Evolutionary conservation across 1,140 invertebrate species (phyloP).

Genomic region (Scaptomyza pallida): DNA sequence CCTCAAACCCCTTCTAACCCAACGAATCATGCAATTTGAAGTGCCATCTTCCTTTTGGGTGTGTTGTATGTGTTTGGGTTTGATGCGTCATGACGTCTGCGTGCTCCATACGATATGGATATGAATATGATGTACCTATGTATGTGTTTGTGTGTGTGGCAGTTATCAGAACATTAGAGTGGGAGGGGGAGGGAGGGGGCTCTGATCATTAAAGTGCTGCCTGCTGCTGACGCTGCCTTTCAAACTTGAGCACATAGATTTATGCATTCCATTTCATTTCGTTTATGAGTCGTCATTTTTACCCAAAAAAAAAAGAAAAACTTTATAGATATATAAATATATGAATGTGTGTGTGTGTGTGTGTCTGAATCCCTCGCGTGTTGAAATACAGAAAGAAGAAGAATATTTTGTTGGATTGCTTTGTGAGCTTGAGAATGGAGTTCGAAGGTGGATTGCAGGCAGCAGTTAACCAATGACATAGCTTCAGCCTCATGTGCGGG

Average conservation of each 20-base stretch:
- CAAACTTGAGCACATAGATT: constrained; percentile 40
- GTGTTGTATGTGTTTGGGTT: constrained; percentile 9
- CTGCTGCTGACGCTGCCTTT: constrained; percentile 41
- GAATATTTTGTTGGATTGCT: constrained; percentile 70
- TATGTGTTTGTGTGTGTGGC: neutral
- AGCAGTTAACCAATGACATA: constrained; percentile 76
- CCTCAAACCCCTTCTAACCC: neutral
- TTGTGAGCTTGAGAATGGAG: constrained; percentile 39
- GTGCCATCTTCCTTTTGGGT: constrained; percentile 45
- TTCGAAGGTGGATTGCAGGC: constrained; percentile 7
- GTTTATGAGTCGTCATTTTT: constrained; percentile 77
- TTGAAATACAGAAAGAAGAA: constrained; percentile 52
- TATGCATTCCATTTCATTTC: constrained; percentile 49
- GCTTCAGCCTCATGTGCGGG: constrained; percentile 31
- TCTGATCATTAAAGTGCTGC: constrained; percentile 68
- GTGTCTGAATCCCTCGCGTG: constrained; percentile 56
- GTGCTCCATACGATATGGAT: constrained; percentile 39
- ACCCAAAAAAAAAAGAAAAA: constrained; percentile 39
- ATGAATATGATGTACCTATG: neutral
- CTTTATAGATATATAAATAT: constrained; percentile 19
- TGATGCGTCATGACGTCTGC: constrained; percentile 77
- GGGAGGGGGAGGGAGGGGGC: neutral
- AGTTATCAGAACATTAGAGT: constrained; percentile 54
- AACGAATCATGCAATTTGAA: constrained; percentile 54
- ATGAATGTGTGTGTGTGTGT: neutral